Percentiles rank a stretch among this genome's conserved stretches.
Evolutionary conservation across 2,113 vertebrate genomes (phyloP).

Genomic region (Melanerpes aurifrons): DNA sequence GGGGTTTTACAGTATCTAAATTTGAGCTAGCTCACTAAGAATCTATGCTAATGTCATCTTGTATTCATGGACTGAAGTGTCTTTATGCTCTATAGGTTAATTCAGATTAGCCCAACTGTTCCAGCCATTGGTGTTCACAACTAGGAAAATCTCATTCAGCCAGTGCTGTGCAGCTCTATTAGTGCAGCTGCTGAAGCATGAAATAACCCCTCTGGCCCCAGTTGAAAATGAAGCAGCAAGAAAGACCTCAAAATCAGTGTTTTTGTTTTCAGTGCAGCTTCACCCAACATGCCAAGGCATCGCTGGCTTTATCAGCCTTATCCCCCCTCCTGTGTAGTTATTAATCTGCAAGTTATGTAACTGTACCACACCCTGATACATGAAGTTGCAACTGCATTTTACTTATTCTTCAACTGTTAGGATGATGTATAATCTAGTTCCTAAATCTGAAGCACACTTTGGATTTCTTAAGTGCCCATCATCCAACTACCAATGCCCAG

Average conservation of each 20-base stretch:
- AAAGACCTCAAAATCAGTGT: not conserved
- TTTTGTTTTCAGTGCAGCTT: not conserved
- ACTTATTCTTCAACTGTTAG: not conserved
- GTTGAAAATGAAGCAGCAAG: not conserved
- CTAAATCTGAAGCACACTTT: not conserved
- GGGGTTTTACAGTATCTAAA: slow-evolving; percentile 14
- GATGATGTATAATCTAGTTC: not conserved
- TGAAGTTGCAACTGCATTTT: not conserved
- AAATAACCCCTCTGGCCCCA: slow-evolving; percentile 9
- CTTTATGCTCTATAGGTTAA: slow-evolving; percentile 56
- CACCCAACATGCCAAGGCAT: not conserved
- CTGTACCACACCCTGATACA: not conserved
- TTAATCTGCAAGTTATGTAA: not conserved
- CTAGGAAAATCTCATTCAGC: slow-evolving; percentile 50
- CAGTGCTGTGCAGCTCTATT: slow-evolving; percentile 37
- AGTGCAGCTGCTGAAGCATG: slow-evolving; percentile 30
- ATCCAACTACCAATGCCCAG: not conserved
- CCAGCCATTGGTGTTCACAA: slow-evolving; percentile 39
- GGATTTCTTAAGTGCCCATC: not conserved
- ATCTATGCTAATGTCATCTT: slow-evolving; percentile 55
- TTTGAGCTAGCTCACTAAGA: slow-evolving; percentile 24
- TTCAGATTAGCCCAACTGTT: slow-evolving; percentile 58
- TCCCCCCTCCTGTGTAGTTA: not conserved
- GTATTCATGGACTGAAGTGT: slow-evolving; percentile 16
- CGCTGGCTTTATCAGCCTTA: not conserved